Evolutionary conservation across 2,888 invertebrate species (phyloP), one percentile per base, ranked within the genome.

Genomic region (Thelaira solivaga): DNA sequence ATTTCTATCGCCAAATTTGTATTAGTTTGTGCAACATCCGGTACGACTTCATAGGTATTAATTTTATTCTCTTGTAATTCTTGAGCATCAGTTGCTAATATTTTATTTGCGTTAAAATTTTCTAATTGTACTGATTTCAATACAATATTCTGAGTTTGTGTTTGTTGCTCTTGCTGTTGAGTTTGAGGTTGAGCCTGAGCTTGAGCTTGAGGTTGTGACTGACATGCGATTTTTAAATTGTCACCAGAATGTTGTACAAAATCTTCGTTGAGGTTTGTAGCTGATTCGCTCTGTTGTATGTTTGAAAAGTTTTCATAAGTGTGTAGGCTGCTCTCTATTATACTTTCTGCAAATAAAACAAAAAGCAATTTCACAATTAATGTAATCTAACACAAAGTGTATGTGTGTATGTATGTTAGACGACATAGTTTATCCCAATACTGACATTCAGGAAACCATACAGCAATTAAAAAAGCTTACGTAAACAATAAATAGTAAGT

Each of bases 201-300:
- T n/a, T n/a, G n/a, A n/a, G n/a, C n/a, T 36, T 67, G 79, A 24
- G 75, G 72, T 20, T 76, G 80, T 41, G 76, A 79, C 7, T 78
- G 80, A 64, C 81, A 81, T 16, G 81, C 80, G 34, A 62, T 59
- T 26, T 51, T 69, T 34, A 82, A 73, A 62, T 81, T 81, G 53
- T 82, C 82, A n/a, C 47, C 36, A 26, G 76, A 59, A 43, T 80
- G 80, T 49, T 72, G 80, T 39, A 69, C 22, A 26, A 73, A 72
- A 22, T 77, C 75, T 24, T 77, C 73, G 8, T 82, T 81, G 13
- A 80, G 65, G 64, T 73, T 82, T 20, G 72, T 61, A 47, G 76
- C 61, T 8, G 82, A 81, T n/a, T 73, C 82, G 18, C 71, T 34
- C 0, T 51, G 22, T 18, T 80, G 79, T 43, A 82, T 62, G n/a